Percentiles rank a stretch among this genome's conserved stretches.
Conservation (phyloP, 2,113 vertebrate genomes). For the Leiothrix lutea region DNA sequence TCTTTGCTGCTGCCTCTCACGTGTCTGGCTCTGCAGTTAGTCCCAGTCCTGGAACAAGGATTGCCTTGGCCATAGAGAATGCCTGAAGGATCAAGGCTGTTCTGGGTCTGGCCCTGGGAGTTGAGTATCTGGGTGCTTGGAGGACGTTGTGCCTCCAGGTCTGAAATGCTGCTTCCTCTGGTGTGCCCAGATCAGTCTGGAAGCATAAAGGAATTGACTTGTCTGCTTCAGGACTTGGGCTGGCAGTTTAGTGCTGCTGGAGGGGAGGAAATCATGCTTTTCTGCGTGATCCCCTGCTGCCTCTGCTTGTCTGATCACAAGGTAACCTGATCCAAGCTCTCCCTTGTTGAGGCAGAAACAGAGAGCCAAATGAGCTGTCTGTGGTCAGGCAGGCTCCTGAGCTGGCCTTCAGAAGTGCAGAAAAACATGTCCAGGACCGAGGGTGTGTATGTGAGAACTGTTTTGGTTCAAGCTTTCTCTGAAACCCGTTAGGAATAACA, state of each 20-base stretch:
- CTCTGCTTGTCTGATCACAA: neutral
- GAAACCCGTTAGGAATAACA: neutral
- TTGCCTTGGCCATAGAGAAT: neutral
- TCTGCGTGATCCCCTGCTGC: fast-evolving
- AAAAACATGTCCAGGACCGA: neutral
- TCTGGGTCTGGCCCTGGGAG: neutral
- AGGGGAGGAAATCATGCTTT: neutral
- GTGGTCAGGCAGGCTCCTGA: neutral
- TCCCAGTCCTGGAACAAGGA: neutral
- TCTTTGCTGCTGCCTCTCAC: fast-evolving
- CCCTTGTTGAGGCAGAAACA: neutral
- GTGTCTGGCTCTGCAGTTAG: neutral
- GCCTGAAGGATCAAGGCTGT: neutral
- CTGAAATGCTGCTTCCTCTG: neutral
- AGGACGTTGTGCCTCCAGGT: neutral
- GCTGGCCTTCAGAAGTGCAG: neutral
- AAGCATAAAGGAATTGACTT: neutral
- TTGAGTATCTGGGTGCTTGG: neutral
- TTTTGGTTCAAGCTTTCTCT: neutral
- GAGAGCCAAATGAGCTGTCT: neutral
- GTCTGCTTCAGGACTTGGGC: neutral
- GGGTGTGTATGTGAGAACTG: neutral
- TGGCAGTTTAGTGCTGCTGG: neutral
- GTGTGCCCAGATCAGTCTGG: fast-evolving
- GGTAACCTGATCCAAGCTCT: neutral